A percentile compares a stretch with the other conserved stretches of the same genome.
Conservation (phyloP, 2,888 invertebrate genomes). For the Pyrrhosoma nymphula region DNA sequence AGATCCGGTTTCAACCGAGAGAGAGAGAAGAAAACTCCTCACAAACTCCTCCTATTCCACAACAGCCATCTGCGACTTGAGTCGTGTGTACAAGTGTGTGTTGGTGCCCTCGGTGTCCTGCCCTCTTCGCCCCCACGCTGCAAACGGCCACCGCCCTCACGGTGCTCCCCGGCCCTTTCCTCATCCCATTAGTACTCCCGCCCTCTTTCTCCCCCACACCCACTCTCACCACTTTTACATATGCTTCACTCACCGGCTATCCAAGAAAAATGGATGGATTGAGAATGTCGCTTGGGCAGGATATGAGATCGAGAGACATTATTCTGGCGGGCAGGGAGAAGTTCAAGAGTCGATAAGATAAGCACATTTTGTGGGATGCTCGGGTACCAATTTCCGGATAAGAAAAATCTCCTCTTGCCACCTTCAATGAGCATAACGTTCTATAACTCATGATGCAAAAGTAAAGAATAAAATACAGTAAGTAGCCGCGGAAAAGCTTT, state of each 20-base stretch:
- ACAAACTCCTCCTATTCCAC: constrained; percentile 10
- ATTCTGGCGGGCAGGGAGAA: no score
- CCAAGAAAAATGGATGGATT: background rate
- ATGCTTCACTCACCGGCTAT: background rate
- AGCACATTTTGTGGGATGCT: no score
- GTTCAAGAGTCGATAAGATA: no score
- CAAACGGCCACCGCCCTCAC: background rate
- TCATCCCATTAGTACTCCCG: background rate
- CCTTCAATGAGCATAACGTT: no score
- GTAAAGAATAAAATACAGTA: no score
- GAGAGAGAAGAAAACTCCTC: background rate
- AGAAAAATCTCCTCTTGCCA: no score
- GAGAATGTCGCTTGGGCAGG: background rate
- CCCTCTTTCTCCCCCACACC: background rate
- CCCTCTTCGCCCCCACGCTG: background rate
- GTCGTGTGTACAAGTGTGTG: background rate
- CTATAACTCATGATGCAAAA: no score
- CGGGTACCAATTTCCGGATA: no score
- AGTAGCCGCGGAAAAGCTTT: no score
- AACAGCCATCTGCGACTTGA: background rate
- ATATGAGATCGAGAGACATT: background rate
- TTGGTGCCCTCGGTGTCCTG: background rate
- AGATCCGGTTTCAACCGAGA: constrained; percentile 60
- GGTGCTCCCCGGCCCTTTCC: background rate
- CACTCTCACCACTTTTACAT: background rate